Evolutionary conservation across 2,888 invertebrate species (phyloP).

Genomic region (Myathropa florea): DNA sequence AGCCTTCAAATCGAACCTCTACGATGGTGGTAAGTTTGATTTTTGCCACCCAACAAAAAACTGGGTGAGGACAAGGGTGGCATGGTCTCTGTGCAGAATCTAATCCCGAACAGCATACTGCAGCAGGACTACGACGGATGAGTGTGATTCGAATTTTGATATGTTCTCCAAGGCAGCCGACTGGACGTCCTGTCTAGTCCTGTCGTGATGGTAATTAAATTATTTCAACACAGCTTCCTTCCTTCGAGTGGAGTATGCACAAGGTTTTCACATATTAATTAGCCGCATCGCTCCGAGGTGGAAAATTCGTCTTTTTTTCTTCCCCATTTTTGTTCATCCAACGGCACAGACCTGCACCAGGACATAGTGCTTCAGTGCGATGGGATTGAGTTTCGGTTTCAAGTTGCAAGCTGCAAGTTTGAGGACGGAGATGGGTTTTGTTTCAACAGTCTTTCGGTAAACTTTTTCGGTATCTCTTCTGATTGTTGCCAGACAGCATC

Average conservation of each 20-base stretch:
- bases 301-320: background rate
- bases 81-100: background rate
- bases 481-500: slow-evolving; percentile 9
- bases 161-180: slow-evolving; percentile 23
- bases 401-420: background rate
- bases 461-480: slow-evolving; percentile 18
- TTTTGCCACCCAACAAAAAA: no score
- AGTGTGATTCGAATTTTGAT: slow-evolving; percentile 60
- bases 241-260: background rate
- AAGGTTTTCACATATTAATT: slow-evolving; percentile 58
- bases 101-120: slow-evolving; percentile 33
- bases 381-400: background rate
- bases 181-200: slow-evolving; percentile 1
- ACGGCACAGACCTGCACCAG: background rate
- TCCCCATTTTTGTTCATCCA: background rate
- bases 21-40: background rate
- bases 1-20: background rate
- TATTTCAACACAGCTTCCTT: slow-evolving; percentile 52
- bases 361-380: background rate
- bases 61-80: no score
- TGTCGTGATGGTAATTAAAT: slow-evolving; percentile 60
- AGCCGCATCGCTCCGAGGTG: slow-evolving; percentile 53
- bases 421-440: background rate
- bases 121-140: slow-evolving; percentile 4
- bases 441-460: slow-evolving; percentile 1